Base-by-base conservation (phyloP, 2,888 invertebrate species). In the Stratiomys singularior region DNA sequence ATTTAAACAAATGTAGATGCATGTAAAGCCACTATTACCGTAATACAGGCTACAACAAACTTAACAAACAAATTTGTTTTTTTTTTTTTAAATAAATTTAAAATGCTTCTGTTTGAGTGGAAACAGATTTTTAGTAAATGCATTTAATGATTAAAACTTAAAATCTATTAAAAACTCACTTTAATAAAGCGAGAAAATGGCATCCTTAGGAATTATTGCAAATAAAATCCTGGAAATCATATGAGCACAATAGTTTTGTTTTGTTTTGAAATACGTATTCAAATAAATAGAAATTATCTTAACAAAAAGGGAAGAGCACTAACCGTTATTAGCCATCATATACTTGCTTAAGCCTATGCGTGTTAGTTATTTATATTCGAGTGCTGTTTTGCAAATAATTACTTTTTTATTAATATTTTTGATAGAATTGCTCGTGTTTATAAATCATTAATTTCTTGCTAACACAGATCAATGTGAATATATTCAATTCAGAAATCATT, bases 131-230 rank as follows among this genome's bases (percentile, higher is more conserved):
- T 37, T 9, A 37, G 9, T 37, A 37, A 37, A 37, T 37, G 37
- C 37, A 37, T 37, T 37, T 37, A 3, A 37, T 5, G 9, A 37
- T 37, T 37, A 9, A 37, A 37, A 37, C 37, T 37, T 37, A 37
- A 5, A 37, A 37, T 5, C 37, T 37, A 37, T 5, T 37, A 37
- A 3, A 37, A 37, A 5, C 7, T 13, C 52, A 52, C 52, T 52
- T 52, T 52, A 52, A 52, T 18, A 52, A 52, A 52, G 52, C 15
- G 52, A 15, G 15, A 52, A n/a, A 56, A 60, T 1, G 25, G 25
- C 60, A 60, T 60, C 60, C 60, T 60, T 13, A 60, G 60, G 60
- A 60, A 60, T 60, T 60, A 60, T 60, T 60, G 60, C 60, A 60
- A 60, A 60, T 9, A 4, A 5, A 37, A 37, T 37, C 37, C 9